These are phyloP conservation scores for Suricata suricatta DNA, from an alignment of 2,113 vertebrate species.

Conservation along the genomic window DNA sequence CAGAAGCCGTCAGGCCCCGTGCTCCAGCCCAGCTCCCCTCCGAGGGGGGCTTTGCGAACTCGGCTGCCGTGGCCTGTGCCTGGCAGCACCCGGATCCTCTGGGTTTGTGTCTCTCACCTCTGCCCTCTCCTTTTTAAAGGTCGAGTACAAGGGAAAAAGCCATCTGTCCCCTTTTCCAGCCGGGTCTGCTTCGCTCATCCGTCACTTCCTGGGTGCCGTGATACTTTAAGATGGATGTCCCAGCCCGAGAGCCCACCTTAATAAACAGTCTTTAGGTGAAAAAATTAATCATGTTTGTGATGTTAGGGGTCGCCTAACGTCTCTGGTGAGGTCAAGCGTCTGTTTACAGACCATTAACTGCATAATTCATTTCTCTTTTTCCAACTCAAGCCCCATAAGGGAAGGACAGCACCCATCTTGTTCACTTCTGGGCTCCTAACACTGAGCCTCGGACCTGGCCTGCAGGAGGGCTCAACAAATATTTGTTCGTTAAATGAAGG, in stretches of 20 bases:
- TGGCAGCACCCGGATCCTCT: neutral
- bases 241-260: neutral
- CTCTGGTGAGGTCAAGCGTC: neutral
- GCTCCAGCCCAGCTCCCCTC: neutral
- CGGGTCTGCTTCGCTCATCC: neutral
- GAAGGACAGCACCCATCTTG: slow-evolving; percentile 2
- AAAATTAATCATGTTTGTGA: slow-evolving; percentile 13
- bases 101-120: neutral
- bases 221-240: neutral
- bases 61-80: neutral
- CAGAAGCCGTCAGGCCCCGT: neutral
- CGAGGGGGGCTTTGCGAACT: neutral
- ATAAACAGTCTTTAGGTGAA: neutral
- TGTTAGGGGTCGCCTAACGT: neutral
- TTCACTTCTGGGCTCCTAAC: neutral
- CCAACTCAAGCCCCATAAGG: neutral
- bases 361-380: slow-evolving; percentile 54
- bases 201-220: neutral
- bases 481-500: slow-evolving; percentile 50
- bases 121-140: neutral
- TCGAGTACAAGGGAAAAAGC: neutral
- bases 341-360: slow-evolving; percentile 54
- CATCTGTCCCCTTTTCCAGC: neutral
- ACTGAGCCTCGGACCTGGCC: neutral
- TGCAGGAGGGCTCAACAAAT: slow-evolving; percentile 6